A percentile compares a stretch with the other conserved stretches of the same genome.
These are phyloP conservation scores for Craterocephalus amniculus DNA, from an alignment of 2,797 vertebrate genomes.

Conservation along the genomic window DNA sequence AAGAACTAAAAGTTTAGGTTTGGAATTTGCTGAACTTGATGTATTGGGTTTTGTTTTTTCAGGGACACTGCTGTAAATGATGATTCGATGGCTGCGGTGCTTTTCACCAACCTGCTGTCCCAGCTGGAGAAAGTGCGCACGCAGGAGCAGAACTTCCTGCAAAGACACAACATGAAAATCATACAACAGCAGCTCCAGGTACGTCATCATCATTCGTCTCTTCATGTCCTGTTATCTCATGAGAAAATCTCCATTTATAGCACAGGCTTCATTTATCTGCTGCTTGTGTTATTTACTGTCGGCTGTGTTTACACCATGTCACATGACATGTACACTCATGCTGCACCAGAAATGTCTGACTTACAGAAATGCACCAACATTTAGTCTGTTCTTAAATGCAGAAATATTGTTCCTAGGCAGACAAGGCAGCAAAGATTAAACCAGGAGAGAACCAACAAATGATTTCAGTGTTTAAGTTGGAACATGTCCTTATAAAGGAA, in stretches of 20 bases:
- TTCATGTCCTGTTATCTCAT: neutral
- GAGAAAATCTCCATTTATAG: neutral
- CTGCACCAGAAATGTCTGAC: no score
- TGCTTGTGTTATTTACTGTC: neutral
- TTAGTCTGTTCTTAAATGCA: no score
- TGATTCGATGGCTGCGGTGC: slow-evolving; percentile 89
- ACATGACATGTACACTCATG: no score
- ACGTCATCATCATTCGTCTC: no score
- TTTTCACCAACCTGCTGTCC: slow-evolving; percentile 89
- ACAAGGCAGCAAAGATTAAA: neutral
- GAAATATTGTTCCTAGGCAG: neutral
- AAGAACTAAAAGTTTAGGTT: neutral
- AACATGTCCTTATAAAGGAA: neutral
- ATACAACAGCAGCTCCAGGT: slow-evolving; percentile 95
- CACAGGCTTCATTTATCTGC: neutral
- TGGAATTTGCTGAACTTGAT: neutral
- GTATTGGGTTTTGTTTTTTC: slow-evolving; percentile 32
- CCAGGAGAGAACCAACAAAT: neutral
- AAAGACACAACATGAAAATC: slow-evolving; percentile 95
- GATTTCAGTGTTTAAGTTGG: neutral
- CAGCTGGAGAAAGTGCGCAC: slow-evolving; percentile 91
- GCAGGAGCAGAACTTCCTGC: slow-evolving; percentile 92
- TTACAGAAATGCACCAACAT: no score
- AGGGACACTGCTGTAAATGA: slow-evolving; percentile 94
- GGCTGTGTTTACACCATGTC: no score